Evolutionary conservation across 2,797 vertebrate species (phyloP).

Genomic region (Parambassis ranga): DNA sequence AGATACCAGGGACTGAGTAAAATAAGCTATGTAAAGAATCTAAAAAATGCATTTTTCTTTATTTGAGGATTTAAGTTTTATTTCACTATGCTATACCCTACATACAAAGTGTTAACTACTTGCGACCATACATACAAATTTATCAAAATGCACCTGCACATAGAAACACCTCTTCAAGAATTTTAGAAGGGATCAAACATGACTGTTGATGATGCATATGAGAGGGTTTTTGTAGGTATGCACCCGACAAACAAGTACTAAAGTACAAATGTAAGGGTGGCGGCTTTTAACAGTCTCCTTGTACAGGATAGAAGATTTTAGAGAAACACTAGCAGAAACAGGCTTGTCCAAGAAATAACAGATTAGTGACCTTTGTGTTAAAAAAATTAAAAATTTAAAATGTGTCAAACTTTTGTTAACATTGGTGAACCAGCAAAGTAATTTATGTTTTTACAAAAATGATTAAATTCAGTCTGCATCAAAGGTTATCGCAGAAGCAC

Average conservation of each 20-base stretch:
- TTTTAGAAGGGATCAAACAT: no score
- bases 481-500: slow-evolving; percentile 5
- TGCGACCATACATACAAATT: no score
- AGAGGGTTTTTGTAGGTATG: no score
- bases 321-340: background rate
- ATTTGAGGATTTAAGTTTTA: no score
- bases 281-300: background rate
- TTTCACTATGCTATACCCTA: no score
- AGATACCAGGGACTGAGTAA: slow-evolving; percentile 42
- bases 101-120: no score
- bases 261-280: slow-evolving; percentile 11
- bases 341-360: background rate
- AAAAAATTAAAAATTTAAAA: no score
- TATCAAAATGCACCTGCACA: background rate
- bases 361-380: background rate
- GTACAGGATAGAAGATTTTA: background rate
- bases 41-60: background rate
- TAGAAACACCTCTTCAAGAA: background rate
- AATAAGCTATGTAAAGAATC: slow-evolving; percentile 64
- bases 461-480: slow-evolving; percentile 4
- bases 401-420: slow-evolving; percentile 39
- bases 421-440: slow-evolving; percentile 26
- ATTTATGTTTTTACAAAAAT: slow-evolving; percentile 27
- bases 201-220: no score
- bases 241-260: no score